Base-by-base conservation (phyloP, 2,888 invertebrate species). In the Resseliella maxima region DNA sequence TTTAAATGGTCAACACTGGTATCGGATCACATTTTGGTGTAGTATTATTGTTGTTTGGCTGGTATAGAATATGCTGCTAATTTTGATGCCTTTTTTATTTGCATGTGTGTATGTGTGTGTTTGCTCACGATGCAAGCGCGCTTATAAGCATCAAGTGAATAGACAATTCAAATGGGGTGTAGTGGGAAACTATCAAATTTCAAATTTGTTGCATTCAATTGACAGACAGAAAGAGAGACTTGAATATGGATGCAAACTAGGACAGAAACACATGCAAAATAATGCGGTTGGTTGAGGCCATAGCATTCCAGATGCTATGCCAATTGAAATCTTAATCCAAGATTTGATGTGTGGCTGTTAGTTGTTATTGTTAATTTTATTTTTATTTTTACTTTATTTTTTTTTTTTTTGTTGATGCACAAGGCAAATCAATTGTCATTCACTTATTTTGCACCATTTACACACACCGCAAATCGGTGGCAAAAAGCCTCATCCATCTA, bases 211-310 rank as follows among this genome's bases (percentile, higher is more conserved):
- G 59, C 59, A 10, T 59, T 59, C 46, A 50, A 50, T 59, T 59
- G 59, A 59, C 24, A 59, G 59, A n/a, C 0, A 59, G 24, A 59
- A 3, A 59, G 10, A 59, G 24, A 59, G 3, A n/a, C 2, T 24
- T 59, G 59, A 59, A 59, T 59, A n/a, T 59, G n/a, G 59, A 59
- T 59, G 24, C 59, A 59, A 59, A 59, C 59, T 59, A 59, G 59
- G 59, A n/a, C 59, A 59, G 24, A 59, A 59, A 59, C 59, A 59
- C 59, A 59, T 59, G 59, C 59, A 59, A 59, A 59, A 59, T 24
- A 59, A 59, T 59, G 59, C 59, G 59, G 59, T 59, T 24, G 59
- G 12, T 59, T 59, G 59, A 59, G 59, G 59, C 59, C 59, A 59
- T 59, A 59, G 59, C 59, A 59, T 59, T 59, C 59, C 59, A 24